These are phyloP conservation scores for Zapornia atra DNA, from an alignment of 2,113 vertebrate genomes.

Conservation along the genomic window DNA sequence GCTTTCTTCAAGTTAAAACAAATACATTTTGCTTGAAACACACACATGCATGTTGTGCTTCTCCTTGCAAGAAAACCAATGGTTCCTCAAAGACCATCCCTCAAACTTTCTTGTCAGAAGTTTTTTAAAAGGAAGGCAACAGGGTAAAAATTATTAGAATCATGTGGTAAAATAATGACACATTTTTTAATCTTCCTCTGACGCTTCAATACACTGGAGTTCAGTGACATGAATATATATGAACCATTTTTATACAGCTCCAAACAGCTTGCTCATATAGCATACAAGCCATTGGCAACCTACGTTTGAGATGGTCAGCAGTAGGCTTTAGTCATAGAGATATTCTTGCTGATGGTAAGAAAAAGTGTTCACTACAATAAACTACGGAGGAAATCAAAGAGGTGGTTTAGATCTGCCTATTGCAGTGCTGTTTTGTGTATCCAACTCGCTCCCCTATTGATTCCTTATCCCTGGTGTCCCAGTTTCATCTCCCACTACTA, in stretches of 20 bases:
- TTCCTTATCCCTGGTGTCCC: neutral
- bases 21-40: neutral
- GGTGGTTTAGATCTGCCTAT: neutral
- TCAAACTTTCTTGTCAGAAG: neutral
- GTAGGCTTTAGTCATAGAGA: neutral
- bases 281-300: neutral
- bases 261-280: neutral
- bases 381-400: neutral
- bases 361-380: neutral
- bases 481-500: slow-evolving; percentile 13
- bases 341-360: neutral
- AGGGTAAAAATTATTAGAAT: neutral
- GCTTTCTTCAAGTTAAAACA: neutral
- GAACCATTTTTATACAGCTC: neutral
- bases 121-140: neutral
- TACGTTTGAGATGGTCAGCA: neutral
- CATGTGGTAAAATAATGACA: neutral
- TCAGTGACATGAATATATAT: neutral
- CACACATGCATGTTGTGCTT: neutral
- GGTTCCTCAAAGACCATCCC: neutral
- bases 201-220: neutral
- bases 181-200: neutral
- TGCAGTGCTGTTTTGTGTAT: neutral
- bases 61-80: neutral
- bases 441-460: neutral